Evolutionary conservation across 2,113 vertebrate genomes (phyloP).

Genomic region (Rissa tridactyla): DNA sequence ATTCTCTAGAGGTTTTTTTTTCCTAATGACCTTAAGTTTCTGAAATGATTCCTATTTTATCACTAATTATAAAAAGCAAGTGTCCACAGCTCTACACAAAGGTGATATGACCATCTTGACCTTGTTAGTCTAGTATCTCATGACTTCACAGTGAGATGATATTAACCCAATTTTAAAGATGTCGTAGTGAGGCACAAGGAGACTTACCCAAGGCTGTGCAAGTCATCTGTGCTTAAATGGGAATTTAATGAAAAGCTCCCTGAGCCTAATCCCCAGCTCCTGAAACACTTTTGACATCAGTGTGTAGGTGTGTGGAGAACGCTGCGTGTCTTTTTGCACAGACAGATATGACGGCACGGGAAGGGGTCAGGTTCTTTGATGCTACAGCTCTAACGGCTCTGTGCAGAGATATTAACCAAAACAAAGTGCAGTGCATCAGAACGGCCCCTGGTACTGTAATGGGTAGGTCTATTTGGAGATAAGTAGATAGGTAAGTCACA

Average conservation of each 20-base stretch:
- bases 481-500: neutral
- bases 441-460: neutral
- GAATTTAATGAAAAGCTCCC: neutral
- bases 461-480: neutral
- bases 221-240: neutral
- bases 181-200: neutral
- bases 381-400: neutral
- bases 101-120: neutral
- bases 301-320: neutral
- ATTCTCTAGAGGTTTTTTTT: neutral
- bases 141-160: neutral
- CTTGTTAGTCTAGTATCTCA: neutral
- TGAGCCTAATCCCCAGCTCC: neutral
- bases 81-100: neutral
- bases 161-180: neutral
- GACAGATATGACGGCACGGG: neutral
- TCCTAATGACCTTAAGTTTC: neutral
- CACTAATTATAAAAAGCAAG: neutral
- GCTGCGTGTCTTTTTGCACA: neutral
- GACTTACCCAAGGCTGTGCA: neutral
- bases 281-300: neutral
- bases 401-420: neutral
- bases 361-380: neutral
- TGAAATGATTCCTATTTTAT: neutral
- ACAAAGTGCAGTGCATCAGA: neutral